These are phyloP conservation scores for Mesembrinibis cayennensis DNA, from an alignment of 2,113 vertebrate genomes.

Conservation along the genomic window DNA sequence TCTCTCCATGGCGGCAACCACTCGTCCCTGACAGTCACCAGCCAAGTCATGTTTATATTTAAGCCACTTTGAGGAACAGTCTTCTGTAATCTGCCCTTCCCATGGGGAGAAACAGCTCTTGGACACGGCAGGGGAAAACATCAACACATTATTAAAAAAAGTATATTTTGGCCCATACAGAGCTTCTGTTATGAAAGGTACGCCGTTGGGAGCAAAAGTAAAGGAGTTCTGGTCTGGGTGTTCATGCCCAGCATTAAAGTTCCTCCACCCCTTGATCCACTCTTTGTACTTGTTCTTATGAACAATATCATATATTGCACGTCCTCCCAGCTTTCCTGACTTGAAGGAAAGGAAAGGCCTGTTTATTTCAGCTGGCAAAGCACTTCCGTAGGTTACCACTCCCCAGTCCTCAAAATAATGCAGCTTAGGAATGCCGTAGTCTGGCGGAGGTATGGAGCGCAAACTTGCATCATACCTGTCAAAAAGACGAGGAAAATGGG, in stretches of 20 bases:
- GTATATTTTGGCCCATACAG: slow-evolving; percentile 97
- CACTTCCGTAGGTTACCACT: slow-evolving; percentile 93
- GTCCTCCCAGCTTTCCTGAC: slow-evolving; percentile 96
- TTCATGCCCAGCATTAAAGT: slow-evolving; percentile 97
- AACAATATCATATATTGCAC: slow-evolving; percentile 96
- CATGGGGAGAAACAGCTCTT: slow-evolving; percentile 92
- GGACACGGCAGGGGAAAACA: slow-evolving; percentile 85
- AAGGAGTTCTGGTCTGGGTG: slow-evolving; percentile 98
- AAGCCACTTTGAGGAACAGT: slow-evolving; percentile 95
- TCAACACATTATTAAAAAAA: slow-evolving; percentile 89
- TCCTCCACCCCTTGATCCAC: slow-evolving; percentile 96
- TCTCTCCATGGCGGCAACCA: slow-evolving; percentile 83
- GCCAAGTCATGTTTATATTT: slow-evolving; percentile 91
- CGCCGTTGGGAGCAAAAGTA: slow-evolving; percentile 91
- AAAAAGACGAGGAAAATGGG: not conserved
- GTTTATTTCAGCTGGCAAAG: slow-evolving; percentile 85
- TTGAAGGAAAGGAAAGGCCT: slow-evolving; percentile 95
- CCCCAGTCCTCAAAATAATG: slow-evolving; percentile 99
- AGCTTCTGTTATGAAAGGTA: slow-evolving; percentile 96
- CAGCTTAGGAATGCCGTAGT: slow-evolving; percentile 84
- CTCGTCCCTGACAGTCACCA: slow-evolving; percentile 85
- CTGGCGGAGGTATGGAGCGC: slow-evolving; percentile 81
- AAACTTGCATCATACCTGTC: slow-evolving; percentile 92
- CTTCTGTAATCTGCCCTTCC: slow-evolving; percentile 95
- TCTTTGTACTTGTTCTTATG: slow-evolving; percentile 93